These are phyloP conservation scores for Geococcyx californianus DNA, from an alignment of 2,113 vertebrate genomes.

Conservation along the genomic window DNA sequence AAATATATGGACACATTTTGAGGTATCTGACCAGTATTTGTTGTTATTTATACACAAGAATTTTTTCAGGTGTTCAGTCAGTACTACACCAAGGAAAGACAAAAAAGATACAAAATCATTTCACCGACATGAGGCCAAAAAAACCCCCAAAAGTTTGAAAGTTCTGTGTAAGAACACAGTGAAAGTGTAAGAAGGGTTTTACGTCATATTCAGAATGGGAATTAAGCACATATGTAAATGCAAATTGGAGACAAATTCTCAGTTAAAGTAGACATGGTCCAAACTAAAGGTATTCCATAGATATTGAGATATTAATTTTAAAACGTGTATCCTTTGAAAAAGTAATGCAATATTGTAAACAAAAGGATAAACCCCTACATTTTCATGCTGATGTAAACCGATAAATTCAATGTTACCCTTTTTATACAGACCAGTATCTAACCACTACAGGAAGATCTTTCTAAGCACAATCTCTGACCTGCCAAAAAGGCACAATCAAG, in stretches of 20 bases:
- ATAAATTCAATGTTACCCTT: neutral
- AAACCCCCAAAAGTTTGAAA: neutral
- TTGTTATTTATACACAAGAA: neutral
- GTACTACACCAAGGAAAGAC: neutral
- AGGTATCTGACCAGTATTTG: conserved; percentile 25
- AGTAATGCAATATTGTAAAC: neutral
- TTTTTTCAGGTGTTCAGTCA: conserved; percentile 9
- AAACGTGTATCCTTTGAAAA: neutral
- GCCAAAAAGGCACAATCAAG: neutral
- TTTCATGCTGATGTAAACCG: neutral
- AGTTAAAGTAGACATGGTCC: neutral
- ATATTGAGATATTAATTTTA: neutral
- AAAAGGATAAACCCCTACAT: neutral
- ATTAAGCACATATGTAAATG: neutral
- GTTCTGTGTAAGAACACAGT: neutral
- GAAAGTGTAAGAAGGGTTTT: neutral
- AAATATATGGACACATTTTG: conserved; percentile 21
- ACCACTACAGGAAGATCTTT: neutral
- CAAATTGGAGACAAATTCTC: neutral
- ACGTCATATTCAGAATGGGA: neutral
- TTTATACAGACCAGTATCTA: neutral
- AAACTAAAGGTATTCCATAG: neutral
- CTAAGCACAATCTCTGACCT: neutral
- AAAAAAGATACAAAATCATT: neutral
- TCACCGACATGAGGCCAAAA: neutral